These are phyloP conservation scores for Bombus haemorrhoidalis DNA, from an alignment of 1,140 invertebrate species.

Conservation along the genomic window DNA sequence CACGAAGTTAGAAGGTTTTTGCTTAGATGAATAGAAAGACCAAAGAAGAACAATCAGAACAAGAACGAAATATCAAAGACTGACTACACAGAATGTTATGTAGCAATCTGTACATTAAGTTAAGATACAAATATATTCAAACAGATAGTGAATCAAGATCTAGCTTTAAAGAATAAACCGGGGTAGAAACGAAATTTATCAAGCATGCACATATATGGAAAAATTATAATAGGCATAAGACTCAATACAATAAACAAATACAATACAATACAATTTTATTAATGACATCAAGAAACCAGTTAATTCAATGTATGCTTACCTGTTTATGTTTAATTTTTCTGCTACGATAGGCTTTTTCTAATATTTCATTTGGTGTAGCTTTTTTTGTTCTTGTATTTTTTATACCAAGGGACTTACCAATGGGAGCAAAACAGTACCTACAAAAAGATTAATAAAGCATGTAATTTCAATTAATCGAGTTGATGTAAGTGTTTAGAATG, in stretches of 20 bases:
- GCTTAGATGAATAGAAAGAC: too few relatives aligned
- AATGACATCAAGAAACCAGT: neutral
- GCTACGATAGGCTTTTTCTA: conserved; percentile 89
- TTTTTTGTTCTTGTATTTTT: conserved; percentile 89
- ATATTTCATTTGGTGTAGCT: conserved; percentile 86
- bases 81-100: too few relatives aligned
- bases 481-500: neutral
- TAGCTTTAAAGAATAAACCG: too few relatives aligned
- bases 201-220: too few relatives aligned
- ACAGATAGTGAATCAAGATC: too few relatives aligned
- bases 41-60: too few relatives aligned
- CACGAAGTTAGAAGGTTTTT: too few relatives aligned
- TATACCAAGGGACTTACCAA: conserved; percentile 90
- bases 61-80: too few relatives aligned
- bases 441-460: neutral
- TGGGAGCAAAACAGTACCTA: conserved; percentile 90
- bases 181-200: too few relatives aligned
- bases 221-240: too few relatives aligned
- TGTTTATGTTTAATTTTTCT: conserved; percentile 89
- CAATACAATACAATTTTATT: neutral
- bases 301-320: conserved; percentile 78
- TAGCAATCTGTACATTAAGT: too few relatives aligned
- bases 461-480: neutral
- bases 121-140: too few relatives aligned
- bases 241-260: neutral